These are phyloP conservation scores for Anarsia innoxiella DNA, from an alignment of 2,888 invertebrate genomes.

Conservation along the genomic window DNA sequence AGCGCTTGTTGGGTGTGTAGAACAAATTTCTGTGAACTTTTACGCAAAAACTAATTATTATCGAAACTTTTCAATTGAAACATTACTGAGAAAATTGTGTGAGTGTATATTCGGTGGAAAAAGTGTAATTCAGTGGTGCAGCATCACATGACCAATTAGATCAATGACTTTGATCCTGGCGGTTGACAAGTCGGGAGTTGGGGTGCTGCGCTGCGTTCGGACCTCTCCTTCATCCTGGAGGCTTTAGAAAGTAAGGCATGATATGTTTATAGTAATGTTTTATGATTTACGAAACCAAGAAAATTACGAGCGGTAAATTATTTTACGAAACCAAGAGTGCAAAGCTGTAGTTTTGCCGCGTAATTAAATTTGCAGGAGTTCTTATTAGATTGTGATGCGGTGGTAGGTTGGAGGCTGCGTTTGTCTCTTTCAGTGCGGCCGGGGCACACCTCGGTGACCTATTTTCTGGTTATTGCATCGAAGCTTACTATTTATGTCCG, in stretches of 20 bases:
- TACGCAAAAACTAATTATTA: constrained; percentile 16
- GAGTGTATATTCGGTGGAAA: constrained; percentile 17
- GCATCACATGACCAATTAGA: constrained; percentile 42
- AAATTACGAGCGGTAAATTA: constrained; percentile 28
- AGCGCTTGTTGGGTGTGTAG: constrained; percentile 33
- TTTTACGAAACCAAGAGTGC: constrained; percentile 20
- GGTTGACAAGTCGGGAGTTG: constrained; percentile 51
- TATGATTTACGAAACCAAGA: constrained; percentile 22
- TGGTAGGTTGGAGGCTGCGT: constrained; percentile 40
- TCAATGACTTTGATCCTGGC: constrained; percentile 57
- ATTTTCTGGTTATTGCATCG: constrained; percentile 73
- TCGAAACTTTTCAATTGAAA: constrained; percentile 9
- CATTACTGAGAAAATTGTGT: constrained; percentile 9
- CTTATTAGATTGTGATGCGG: constrained; percentile 46
- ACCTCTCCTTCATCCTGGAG: constrained; percentile 42
- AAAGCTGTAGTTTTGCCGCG: constrained; percentile 20
- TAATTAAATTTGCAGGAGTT: constrained; percentile 46
- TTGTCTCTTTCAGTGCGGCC: constrained; percentile 52
- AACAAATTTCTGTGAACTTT: constrained; percentile 18
- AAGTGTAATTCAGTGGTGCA: constrained; percentile 23
- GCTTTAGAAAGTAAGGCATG: constrained; percentile 48
- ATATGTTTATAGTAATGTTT: constrained; percentile 38
- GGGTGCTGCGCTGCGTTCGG: constrained; percentile 46
- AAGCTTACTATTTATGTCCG: constrained; percentile 66
- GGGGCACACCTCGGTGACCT: constrained; percentile 74